Evolutionary conservation across 1,140 invertebrate species (phyloP).

Genomic region (Bombus breviceps): DNA sequence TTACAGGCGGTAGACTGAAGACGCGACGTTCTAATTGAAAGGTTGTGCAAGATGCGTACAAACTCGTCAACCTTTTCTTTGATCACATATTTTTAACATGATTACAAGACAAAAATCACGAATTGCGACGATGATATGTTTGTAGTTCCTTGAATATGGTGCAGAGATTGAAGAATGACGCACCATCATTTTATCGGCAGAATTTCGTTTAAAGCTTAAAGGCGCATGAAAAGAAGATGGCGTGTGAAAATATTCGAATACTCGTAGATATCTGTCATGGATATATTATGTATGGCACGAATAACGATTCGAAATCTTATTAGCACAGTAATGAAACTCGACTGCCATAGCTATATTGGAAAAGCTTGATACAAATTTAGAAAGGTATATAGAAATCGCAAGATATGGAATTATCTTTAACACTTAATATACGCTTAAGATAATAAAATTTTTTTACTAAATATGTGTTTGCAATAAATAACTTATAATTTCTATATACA

Average conservation of each 20-base stretch:
- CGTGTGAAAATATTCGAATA: too few species aligned
- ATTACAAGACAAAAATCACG: neutral
- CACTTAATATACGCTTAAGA: neutral
- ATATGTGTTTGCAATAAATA: neutral
- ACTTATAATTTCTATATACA: neutral
- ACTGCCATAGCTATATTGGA: neutral
- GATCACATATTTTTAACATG: slow-evolving; percentile 1
- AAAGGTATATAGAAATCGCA: neutral
- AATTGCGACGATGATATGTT: neutral
- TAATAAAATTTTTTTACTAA: neutral
- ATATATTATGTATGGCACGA: neutral
- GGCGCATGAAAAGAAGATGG: too few species aligned
- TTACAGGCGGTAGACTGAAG: neutral
- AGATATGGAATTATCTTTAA: neutral
- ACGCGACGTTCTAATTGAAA: neutral
- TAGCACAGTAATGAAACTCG: neutral
- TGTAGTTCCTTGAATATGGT: neutral
- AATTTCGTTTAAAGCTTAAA: too few species aligned
- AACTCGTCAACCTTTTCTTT: neutral
- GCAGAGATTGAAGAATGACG: neutral
- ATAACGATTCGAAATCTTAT: neutral
- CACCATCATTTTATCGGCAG: neutral
- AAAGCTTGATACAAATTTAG: neutral
- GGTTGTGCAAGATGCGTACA: neutral
- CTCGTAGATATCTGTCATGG: too few species aligned